A percentile compares a stretch with the other conserved stretches of the same genome.
Conservation (phyloP, 2,888 invertebrate species). For the Lithophane semibrunnea region DNA sequence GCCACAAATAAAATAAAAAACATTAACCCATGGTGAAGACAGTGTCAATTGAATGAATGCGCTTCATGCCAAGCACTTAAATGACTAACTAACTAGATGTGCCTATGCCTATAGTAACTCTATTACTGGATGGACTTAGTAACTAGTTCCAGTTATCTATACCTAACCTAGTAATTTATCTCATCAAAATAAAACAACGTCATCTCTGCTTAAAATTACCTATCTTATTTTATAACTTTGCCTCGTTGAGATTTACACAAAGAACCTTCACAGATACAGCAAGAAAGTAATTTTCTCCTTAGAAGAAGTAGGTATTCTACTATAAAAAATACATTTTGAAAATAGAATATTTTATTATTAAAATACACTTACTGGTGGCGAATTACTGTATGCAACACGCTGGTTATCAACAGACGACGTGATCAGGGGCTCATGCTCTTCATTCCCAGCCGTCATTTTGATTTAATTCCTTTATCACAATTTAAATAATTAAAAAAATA, state of each 20-base stretch:
- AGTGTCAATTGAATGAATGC: constrained; percentile 31
- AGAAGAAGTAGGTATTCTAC: too few species aligned
- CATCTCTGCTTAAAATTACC: not conserved
- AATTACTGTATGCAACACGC: constrained; percentile 81
- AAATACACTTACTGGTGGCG: constrained; percentile 80
- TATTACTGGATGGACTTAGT: constrained; percentile 12
- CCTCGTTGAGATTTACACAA: not conserved
- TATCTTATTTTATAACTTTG: not conserved
- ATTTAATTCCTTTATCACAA: constrained; percentile 51
- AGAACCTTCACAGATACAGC: too few species aligned
- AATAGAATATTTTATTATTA: not conserved
- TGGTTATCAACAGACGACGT: constrained; percentile 86
- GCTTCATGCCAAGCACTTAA: constrained; percentile 6
- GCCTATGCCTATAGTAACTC: not conserved
- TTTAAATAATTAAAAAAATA: constrained; percentile 47
- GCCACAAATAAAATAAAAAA: not conserved
- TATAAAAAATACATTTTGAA: too few species aligned
- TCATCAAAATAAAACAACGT: constrained; percentile 17
- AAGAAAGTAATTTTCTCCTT: not conserved
- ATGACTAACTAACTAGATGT: not conserved
- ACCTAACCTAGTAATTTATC: constrained; percentile 11
- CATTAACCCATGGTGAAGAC: not conserved
- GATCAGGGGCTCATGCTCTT: constrained; percentile 89
- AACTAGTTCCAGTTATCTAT: constrained; percentile 11
- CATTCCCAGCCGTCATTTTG: constrained; percentile 86